A percentile compares a stretch with the other conserved stretches of the same genome.
These are phyloP conservation scores for Gasterosteus nipponicus DNA, from an alignment of 2,113 vertebrate species.

Conservation along the genomic window DNA sequence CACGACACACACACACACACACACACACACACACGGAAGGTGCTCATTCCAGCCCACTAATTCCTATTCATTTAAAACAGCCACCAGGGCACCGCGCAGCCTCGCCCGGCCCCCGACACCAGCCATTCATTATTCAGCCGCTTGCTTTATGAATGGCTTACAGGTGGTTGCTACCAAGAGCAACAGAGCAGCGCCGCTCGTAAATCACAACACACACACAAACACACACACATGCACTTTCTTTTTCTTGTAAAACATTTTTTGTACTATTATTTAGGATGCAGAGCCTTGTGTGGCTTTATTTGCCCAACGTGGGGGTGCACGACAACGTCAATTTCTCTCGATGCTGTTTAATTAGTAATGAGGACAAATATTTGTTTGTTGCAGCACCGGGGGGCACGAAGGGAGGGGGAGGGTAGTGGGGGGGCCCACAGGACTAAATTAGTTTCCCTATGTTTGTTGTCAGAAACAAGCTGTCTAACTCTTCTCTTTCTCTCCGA, in stretches of 20 bases:
- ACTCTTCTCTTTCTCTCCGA: constrained; percentile 46
- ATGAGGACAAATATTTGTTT: constrained; percentile 95
- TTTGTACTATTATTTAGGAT: constrained; percentile 10
- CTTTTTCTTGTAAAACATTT: neutral
- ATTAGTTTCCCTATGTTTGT: constrained; percentile 71
- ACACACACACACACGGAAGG: constrained; percentile 27
- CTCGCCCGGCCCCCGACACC: constrained; percentile 75
- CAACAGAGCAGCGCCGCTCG: constrained; percentile 83
- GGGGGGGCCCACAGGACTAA: constrained; percentile 64
- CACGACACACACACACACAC: constrained; percentile 34
- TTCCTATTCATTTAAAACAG: constrained; percentile 97
- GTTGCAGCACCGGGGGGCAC: constrained; percentile 42
- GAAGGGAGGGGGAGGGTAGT: neutral
- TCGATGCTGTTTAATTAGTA: constrained; percentile 91
- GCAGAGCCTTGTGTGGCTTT: constrained; percentile 37
- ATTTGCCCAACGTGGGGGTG: constrained; percentile 1
- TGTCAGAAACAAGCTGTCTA: constrained; percentile 63
- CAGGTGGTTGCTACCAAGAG: constrained; percentile 87
- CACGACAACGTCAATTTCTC: constrained; percentile 81
- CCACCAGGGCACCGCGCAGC: constrained; percentile 83
- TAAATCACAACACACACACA: constrained; percentile 86
- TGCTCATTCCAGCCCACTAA: constrained; percentile 82
- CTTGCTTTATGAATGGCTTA: constrained; percentile 98
- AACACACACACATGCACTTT: neutral
- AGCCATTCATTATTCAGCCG: constrained; percentile 97